Evolutionary conservation across 2,797 vertebrate genomes (phyloP).

Genomic region (Siniperca undulata): DNA sequence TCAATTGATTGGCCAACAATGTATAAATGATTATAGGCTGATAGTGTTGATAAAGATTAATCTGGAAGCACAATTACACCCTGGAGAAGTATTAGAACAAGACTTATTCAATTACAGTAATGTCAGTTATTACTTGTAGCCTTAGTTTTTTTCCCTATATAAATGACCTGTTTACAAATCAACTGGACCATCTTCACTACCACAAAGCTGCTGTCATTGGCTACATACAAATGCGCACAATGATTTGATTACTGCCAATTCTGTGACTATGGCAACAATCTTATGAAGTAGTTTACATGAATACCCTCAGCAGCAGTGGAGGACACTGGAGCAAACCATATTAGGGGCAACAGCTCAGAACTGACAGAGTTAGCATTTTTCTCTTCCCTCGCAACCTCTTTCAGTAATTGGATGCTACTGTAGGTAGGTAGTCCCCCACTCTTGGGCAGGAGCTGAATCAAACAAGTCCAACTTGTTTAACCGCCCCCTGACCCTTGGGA

Average conservation of each 20-base stretch:
- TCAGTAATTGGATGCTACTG: slow-evolving; percentile 3
- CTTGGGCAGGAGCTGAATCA: neutral
- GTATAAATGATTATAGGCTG: neutral
- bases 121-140: slow-evolving; percentile 14
- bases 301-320: neutral
- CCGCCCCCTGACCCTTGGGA: neutral
- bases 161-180: slow-evolving; percentile 20
- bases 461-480: neutral
- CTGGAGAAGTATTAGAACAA: slow-evolving; percentile 22
- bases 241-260: slow-evolving; percentile 13
- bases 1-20: too few species aligned
- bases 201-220: slow-evolving; percentile 5
- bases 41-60: slow-evolving; percentile 15
- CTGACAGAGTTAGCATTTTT: neutral
- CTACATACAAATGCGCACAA: neutral
- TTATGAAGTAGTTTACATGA: slow-evolving; percentile 2
- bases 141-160: neutral
- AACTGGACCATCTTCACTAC: neutral
- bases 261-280: slow-evolving; percentile 10
- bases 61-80: neutral
- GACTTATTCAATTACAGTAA: slow-evolving; percentile 26
- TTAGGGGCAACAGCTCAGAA: neutral
- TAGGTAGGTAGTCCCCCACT: neutral
- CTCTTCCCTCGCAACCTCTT: neutral
- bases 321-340: neutral